A percentile compares a stretch with the other conserved stretches of the same genome.
Evolutionary conservation across 2,888 invertebrate genomes (phyloP).

Genomic region (Adelognathus sp.): DNA sequence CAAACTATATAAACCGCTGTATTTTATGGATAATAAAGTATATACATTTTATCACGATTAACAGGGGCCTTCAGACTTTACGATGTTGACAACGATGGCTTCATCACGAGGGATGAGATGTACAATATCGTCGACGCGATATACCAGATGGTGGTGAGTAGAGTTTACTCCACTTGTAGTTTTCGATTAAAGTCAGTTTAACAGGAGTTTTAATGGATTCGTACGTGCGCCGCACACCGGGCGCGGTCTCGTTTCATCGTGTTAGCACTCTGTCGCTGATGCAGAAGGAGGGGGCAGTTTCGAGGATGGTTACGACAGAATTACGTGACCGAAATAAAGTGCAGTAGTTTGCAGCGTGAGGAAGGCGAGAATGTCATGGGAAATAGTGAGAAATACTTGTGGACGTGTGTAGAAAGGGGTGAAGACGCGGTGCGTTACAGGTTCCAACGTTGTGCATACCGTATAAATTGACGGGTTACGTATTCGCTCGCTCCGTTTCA

Average conservation of each 20-base stretch:
- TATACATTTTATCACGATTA: no score
- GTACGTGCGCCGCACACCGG: not conserved
- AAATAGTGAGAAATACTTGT: constrained; percentile 21
- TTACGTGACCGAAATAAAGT: constrained; percentile 28
- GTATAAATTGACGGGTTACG: constrained; percentile 9
- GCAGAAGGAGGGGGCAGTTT: not conserved
- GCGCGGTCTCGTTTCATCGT: not conserved
- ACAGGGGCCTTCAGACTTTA: constrained; percentile 97
- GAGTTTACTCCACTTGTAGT: constrained; percentile 1
- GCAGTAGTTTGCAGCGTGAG: not conserved
- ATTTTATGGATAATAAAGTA: no score
- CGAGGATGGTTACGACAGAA: constrained; percentile 11
- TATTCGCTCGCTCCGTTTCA: not conserved
- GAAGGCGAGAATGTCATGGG: not conserved
- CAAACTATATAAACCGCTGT: no score
- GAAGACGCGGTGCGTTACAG: not conserved
- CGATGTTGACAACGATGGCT: constrained; percentile 98
- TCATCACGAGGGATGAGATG: constrained; percentile 97
- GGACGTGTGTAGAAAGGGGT: not conserved
- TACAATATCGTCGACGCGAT: constrained; percentile 98
- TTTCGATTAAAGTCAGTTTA: constrained; percentile 45
- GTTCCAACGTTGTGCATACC: constrained; percentile 1
- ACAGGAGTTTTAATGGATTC: constrained; percentile 31
- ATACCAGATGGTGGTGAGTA: constrained; percentile 98
- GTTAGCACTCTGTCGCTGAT: not conserved